These are phyloP conservation scores for Neosilurus hyrtlii DNA, from an alignment of 2,797 vertebrate genomes.

Conservation along the genomic window DNA sequence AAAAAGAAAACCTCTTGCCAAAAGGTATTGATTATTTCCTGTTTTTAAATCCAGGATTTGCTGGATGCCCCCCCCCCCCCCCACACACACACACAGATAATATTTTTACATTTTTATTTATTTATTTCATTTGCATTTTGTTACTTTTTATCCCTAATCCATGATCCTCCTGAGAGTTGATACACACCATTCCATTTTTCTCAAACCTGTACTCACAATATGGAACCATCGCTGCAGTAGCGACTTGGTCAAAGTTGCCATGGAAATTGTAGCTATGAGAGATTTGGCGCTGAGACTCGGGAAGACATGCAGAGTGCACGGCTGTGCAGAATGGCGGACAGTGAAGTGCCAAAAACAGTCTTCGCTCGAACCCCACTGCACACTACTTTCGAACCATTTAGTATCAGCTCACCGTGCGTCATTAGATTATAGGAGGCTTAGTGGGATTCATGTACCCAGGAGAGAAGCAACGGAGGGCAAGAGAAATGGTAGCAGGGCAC, in stretches of 20 bases:
- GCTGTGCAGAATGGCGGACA: slow-evolving; percentile 17
- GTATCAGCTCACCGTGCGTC: neutral
- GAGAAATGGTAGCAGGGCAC: neutral
- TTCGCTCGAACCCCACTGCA: neutral
- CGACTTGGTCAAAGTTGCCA: slow-evolving; percentile 64
- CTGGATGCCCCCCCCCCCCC: too few species aligned
- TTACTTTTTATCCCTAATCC: neutral
- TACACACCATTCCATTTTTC: neutral
- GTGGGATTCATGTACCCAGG: neutral
- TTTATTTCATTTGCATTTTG: neutral
- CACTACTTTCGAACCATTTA: neutral
- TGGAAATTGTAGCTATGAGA: slow-evolving; percentile 60
- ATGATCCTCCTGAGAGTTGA: neutral
- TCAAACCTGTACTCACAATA: slow-evolving; percentile 21
- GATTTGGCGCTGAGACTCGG: slow-evolving; percentile 39
- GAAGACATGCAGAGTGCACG: slow-evolving; percentile 23
- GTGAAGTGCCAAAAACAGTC: slow-evolving; percentile 7
- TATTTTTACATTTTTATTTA: too few species aligned
- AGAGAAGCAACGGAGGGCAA: neutral
- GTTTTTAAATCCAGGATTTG: neutral
- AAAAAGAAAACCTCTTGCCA: neutral
- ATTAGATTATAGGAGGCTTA: slow-evolving; percentile 17
- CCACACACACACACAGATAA: neutral
- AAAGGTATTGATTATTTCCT: neutral
- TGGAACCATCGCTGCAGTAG: slow-evolving; percentile 30